Evolutionary conservation across 2,797 vertebrate genomes (phyloP).

Genomic region (Eupleurogrammus muticus): DNA sequence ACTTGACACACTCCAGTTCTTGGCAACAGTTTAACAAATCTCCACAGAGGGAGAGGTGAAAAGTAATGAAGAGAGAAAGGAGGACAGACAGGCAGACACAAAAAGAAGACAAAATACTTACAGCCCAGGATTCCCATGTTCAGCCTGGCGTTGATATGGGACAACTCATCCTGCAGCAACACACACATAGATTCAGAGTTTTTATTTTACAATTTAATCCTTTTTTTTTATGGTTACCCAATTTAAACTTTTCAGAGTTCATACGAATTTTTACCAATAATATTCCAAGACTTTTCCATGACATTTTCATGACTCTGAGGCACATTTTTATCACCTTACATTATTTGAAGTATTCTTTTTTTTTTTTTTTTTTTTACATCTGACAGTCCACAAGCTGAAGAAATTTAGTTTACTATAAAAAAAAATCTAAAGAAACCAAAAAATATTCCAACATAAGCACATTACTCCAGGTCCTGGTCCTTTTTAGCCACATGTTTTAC

Average conservation of each 20-base stretch:
- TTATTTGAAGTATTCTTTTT: too few relatives aligned
- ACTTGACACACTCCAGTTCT: neutral
- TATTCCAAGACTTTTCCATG: too few relatives aligned
- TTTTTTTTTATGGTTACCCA: neutral
- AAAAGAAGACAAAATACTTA: constrained; percentile 81
- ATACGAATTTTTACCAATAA: too few relatives aligned
- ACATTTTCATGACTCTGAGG: too few relatives aligned
- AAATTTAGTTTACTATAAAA: too few relatives aligned
- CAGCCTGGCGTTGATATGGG: constrained; percentile 97
- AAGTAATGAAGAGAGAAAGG: neutral
- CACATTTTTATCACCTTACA: too few relatives aligned
- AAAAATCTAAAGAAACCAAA: too few relatives aligned
- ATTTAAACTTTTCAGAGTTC: neutral
- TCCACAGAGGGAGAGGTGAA: neutral
- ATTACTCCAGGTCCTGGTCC: too few relatives aligned
- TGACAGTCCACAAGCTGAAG: too few relatives aligned
- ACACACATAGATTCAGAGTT: constrained; percentile 8
- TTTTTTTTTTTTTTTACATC: too few relatives aligned
- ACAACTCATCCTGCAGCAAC: constrained; percentile 91
- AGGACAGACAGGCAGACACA: neutral
- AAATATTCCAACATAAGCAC: too few relatives aligned
- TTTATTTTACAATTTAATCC: neutral
- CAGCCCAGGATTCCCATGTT: constrained; percentile 99
- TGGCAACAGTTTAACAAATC: neutral
- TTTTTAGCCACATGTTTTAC: too few relatives aligned